phyloP scores from a whole-genome alignment of 2,797 vertebrate genomes.

The Pempheris klunzingeri region DNA sequence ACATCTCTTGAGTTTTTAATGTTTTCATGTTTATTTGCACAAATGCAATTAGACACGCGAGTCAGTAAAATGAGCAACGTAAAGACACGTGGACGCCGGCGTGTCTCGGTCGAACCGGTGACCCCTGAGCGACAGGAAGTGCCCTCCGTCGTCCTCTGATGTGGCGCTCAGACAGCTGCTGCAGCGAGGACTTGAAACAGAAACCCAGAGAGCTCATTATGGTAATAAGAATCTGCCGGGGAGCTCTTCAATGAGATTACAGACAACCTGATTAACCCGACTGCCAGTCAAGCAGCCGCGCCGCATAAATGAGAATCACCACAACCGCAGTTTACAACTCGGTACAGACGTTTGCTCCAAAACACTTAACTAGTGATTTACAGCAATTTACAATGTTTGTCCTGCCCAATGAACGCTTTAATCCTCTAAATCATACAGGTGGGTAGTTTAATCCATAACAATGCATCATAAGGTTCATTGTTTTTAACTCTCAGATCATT shows the following conservation, averaged over 20 bases:
- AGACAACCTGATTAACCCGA: constrained; percentile 53
- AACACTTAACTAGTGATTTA: background rate
- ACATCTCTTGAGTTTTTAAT: background rate
- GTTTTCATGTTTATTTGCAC: too few relatives aligned
- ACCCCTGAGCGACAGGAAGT: constrained; percentile 34
- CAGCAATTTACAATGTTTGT: background rate
- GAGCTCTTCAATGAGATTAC: constrained; percentile 56
- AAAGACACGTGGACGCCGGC: background rate
- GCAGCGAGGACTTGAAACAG: constrained; percentile 16
- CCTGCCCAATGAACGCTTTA: too few relatives aligned
- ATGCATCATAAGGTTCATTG: too few relatives aligned
- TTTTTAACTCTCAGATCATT: too few relatives aligned
- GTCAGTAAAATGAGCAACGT: too few relatives aligned
- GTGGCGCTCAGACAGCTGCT: constrained; percentile 5
- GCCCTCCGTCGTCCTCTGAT: constrained; percentile 9
- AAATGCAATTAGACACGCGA: too few relatives aligned
- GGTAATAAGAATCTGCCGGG: constrained; percentile 29
- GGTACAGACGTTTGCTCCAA: too few relatives aligned
- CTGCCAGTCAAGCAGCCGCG: constrained; percentile 30
- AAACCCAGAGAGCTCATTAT: constrained; percentile 49
- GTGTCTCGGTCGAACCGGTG: background rate
- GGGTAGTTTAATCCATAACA: too few relatives aligned
- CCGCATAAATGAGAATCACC: constrained; percentile 8
- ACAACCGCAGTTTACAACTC: background rate
- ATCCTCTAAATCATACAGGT: too few relatives aligned